Conservation (phyloP, 2,113 vertebrate species). For the Corythornis cristatus region DNA sequence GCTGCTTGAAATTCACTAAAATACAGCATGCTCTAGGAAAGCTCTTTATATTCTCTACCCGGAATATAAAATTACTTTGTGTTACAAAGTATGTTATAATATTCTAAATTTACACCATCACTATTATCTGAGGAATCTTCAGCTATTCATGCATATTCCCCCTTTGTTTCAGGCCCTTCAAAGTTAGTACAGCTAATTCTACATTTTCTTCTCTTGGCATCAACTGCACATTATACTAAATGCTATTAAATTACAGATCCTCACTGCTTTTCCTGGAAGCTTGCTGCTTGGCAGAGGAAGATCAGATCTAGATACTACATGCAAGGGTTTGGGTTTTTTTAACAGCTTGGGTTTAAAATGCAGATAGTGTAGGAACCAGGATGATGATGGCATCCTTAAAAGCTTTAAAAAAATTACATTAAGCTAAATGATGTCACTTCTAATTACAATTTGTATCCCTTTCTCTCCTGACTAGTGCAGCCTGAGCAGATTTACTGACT, state of each 20-base stretch:
- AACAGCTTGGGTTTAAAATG: slow-evolving; percentile 21
- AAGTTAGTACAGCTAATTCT: slow-evolving; percentile 48
- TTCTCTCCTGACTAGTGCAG: slow-evolving; percentile 13
- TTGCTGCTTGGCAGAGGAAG: slow-evolving; percentile 13
- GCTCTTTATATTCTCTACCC: slow-evolving; percentile 50
- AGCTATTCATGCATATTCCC: slow-evolving; percentile 37
- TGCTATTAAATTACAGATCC: slow-evolving; percentile 35
- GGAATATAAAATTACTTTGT: slow-evolving; percentile 43
- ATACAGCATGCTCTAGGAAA: slow-evolving; percentile 24
- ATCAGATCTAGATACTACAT: slow-evolving; percentile 25
- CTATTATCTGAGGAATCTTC: slow-evolving; percentile 58
- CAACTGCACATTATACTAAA: slow-evolving; percentile 10
- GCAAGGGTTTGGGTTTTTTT: not conserved
- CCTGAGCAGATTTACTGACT: slow-evolving; percentile 2
- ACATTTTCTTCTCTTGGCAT: slow-evolving; percentile 48
- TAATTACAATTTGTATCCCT: slow-evolving; percentile 32
- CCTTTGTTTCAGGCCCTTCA: slow-evolving; percentile 57
- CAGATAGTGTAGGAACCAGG: not conserved
- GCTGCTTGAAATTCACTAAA: slow-evolving; percentile 54
- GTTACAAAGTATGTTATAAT: slow-evolving; percentile 50
- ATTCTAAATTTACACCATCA: slow-evolving; percentile 58
- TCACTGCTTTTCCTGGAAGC: slow-evolving; percentile 27
- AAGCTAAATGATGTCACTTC: slow-evolving; percentile 46
- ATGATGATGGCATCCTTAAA: not conserved
- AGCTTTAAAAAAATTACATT: slow-evolving; percentile 1